Conservation (phyloP, 2,113 vertebrate species). For the Neopipo cinnamomea region DNA sequence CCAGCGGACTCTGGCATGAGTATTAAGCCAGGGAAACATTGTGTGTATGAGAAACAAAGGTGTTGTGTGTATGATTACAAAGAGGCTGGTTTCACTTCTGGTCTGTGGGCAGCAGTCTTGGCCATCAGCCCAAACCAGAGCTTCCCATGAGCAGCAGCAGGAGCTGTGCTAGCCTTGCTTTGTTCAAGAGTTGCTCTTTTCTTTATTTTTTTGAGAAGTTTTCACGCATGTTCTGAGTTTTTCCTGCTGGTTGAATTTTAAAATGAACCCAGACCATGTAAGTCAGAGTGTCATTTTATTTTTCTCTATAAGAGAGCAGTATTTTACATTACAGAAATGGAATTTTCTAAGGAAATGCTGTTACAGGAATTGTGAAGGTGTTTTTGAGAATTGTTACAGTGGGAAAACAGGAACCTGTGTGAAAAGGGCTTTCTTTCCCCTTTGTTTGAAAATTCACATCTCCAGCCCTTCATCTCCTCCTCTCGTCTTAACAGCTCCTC, state of each 20-base stretch:
- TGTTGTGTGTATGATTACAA: not conserved
- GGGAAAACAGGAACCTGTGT: not conserved
- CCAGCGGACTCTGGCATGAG: not conserved
- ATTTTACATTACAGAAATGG: not conserved
- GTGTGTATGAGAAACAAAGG: not conserved
- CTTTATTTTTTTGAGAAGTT: not conserved
- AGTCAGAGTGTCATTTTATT: not conserved
- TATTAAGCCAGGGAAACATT: not conserved
- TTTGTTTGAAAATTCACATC: not conserved
- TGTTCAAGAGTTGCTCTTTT: not conserved
- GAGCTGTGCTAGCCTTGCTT: not conserved
- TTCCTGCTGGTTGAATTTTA: not conserved
- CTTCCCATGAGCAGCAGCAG: not conserved
- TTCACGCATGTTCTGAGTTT: not conserved
- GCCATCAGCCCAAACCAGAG: not conserved
- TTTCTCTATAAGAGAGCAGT: not conserved
- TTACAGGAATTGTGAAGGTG: not conserved
- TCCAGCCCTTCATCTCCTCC: not conserved
- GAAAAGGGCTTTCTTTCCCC: not conserved
- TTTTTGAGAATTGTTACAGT: not conserved
- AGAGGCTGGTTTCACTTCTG: not conserved
- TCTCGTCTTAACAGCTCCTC: not conserved
- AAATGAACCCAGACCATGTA: fast-evolving
- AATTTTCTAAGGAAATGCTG: not conserved
- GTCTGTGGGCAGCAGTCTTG: not conserved